A percentile compares a stretch with the other conserved stretches of the same genome.
These are phyloP conservation scores for Lagopus leucura DNA, from an alignment of 2,113 vertebrate genomes.

Conservation along the genomic window DNA sequence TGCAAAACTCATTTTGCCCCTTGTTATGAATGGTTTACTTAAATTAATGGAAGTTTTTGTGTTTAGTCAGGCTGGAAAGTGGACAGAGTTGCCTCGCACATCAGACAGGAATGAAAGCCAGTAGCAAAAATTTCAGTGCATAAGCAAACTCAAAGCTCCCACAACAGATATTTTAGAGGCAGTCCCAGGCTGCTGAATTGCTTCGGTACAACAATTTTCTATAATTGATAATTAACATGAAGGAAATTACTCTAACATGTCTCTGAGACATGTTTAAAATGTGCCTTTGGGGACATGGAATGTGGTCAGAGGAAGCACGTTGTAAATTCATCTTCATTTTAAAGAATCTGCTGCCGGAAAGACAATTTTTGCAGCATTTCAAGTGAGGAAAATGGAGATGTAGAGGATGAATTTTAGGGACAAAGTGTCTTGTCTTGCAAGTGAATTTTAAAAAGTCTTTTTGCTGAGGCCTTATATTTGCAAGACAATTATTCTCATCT, in stretches of 20 bases:
- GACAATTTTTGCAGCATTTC: neutral
- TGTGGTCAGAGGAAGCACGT: neutral
- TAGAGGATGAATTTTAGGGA: neutral
- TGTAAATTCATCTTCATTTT: conserved; percentile 11
- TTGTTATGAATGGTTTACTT: neutral
- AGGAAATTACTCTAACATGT: conserved; percentile 8
- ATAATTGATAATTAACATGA: neutral
- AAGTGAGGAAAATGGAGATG: neutral
- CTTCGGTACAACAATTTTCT: neutral
- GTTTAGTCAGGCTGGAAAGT: neutral
- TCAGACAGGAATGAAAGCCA: neutral
- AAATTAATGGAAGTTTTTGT: neutral
- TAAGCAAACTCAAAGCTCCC: neutral
- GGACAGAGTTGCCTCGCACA: neutral
- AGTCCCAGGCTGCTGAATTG: neutral
- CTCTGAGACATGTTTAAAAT: neutral
- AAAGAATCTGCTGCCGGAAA: neutral
- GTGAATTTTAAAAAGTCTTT: neutral
- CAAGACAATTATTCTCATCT: neutral
- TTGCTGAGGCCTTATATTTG: neutral
- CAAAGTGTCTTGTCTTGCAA: neutral
- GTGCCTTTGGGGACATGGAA: neutral
- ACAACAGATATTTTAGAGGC: neutral
- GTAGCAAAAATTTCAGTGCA: neutral
- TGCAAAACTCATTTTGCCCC: neutral